These are phyloP conservation scores for Meteorus cinctellus DNA, from an alignment of 2,888 invertebrate species.

Conservation along the genomic window DNA sequence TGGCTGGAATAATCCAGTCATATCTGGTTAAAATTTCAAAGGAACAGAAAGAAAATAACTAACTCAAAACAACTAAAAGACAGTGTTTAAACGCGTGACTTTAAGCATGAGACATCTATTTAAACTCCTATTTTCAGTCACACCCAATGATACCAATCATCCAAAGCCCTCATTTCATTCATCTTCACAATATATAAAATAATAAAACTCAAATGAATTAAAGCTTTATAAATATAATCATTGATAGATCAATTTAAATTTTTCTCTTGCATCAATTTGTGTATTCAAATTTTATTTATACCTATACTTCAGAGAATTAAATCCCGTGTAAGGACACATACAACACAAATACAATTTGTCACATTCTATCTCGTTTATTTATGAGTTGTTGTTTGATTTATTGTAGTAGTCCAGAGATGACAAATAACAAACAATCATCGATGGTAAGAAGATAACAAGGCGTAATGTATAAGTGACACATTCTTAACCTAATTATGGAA, in stretches of 20 bases:
- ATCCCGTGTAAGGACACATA: background rate
- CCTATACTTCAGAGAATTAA: background rate
- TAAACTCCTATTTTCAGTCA: too few species aligned
- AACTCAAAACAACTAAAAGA: too few species aligned
- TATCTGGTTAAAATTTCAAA: too few species aligned
- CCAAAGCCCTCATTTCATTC: too few species aligned
- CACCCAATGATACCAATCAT: too few species aligned
- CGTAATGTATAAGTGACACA: background rate
- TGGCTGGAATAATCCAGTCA: too few species aligned
- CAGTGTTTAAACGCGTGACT: too few species aligned
- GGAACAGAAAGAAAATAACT: too few species aligned
- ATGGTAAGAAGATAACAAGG: conserved; percentile 3
- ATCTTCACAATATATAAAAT: too few species aligned
- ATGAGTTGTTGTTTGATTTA: background rate
- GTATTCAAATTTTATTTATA: background rate
- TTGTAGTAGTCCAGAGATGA: background rate
- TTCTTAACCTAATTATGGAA: conserved; percentile 2
- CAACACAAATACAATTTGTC: background rate
- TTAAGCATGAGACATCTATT: too few species aligned
- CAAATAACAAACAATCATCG: background rate
- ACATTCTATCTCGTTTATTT: conserved; percentile 6
- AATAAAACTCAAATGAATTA: too few species aligned
- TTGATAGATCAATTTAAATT: background rate
- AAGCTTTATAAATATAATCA: too few species aligned
- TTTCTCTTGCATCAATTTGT: background rate